phyloP scores from a whole-genome alignment of 2,113 vertebrate genomes.

The Uria lomvia region DNA sequence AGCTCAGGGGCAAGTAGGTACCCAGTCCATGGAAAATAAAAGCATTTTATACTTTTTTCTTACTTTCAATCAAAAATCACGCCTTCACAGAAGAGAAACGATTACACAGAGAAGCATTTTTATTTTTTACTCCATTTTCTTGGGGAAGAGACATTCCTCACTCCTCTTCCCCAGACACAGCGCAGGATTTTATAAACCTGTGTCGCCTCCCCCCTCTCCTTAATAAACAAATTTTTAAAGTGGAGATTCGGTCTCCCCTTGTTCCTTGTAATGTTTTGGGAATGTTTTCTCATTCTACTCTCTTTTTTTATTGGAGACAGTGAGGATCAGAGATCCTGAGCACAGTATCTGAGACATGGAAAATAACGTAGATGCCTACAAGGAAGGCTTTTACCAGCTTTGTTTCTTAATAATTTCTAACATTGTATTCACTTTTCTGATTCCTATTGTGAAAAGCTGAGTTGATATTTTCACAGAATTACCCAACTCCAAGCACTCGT shows the following conservation, averaged over 20 bases:
- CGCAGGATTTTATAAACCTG: neutral
- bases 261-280: neutral
- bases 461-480: neutral
- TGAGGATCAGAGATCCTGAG: neutral
- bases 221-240: neutral
- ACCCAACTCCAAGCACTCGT: rapidly evolving
- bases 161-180: neutral
- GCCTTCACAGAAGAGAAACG: neutral
- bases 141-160: neutral
- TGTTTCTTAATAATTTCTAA: neutral
- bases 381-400: neutral
- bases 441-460: neutral
- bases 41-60: neutral
- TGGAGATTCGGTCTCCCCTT: neutral
- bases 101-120: neutral
- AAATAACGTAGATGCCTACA: neutral
- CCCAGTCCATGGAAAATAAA: rapidly evolving
- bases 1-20: neutral
- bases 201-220: neutral
- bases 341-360: neutral
- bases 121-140: neutral
- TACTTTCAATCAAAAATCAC: neutral
- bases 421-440: neutral
- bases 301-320: neutral
- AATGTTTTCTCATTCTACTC: neutral